A percentile compares a stretch with the other conserved stretches of the same genome.
phyloP scores from a whole-genome alignment of 2,888 invertebrate species.

The Idaea dimidiata region DNA sequence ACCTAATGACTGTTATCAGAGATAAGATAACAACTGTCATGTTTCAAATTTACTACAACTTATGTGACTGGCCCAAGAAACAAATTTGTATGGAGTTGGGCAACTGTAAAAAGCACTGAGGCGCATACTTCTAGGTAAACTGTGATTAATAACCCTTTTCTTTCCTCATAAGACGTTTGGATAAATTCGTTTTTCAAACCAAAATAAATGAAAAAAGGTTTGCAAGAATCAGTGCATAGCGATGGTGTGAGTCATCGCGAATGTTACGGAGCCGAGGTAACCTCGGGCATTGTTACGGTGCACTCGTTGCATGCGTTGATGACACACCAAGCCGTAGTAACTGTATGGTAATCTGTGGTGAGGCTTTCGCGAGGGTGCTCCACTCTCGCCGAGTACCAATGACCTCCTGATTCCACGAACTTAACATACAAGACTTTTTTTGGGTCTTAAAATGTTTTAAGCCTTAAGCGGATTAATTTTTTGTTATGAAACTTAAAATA shows the following conservation, averaged over 20 bases:
- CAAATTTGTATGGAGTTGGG: no score
- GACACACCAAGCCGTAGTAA: constrained; percentile 30
- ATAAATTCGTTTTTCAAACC: background rate
- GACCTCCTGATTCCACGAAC: constrained; percentile 2
- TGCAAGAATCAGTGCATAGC: constrained; percentile 28
- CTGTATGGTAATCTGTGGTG: background rate
- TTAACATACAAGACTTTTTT: constrained; percentile 11
- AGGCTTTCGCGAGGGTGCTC: background rate
- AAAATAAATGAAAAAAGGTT: constrained; percentile 1
- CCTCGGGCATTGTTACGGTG: constrained; percentile 34
- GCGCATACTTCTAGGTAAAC: no score
- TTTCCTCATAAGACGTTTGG: background rate
- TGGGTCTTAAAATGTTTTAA: background rate
- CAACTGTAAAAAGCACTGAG: no score
- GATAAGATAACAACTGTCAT: no score
- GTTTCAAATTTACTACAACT: no score
- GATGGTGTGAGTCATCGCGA: constrained; percentile 41
- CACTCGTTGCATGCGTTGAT: constrained; percentile 34
- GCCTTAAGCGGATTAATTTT: background rate
- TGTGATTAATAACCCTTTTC: no score
- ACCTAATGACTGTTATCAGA: no score
- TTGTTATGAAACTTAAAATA: background rate
- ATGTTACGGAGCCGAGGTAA: constrained; percentile 29
- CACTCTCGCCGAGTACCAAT: background rate
- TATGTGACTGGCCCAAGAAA: no score